phyloP scores from a whole-genome alignment of 2,113 vertebrate species.

The Todiramphus saurophagus region DNA sequence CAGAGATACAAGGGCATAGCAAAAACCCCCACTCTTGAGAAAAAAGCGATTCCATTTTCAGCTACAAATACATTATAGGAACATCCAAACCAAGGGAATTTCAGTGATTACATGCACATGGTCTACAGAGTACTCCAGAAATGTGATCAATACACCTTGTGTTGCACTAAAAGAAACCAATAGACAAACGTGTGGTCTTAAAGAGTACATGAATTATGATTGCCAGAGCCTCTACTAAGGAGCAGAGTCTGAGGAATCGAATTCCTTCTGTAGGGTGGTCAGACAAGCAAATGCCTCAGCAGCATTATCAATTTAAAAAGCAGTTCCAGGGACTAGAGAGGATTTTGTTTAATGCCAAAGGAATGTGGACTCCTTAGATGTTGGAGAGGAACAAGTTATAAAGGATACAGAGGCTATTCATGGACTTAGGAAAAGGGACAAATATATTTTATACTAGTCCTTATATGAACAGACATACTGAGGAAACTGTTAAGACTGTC shows the following conservation, averaged over 20 bases:
- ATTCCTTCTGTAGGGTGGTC: constrained; percentile 13
- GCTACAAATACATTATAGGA: background rate
- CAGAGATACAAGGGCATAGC: background rate
- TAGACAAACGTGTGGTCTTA: background rate
- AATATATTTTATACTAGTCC: background rate
- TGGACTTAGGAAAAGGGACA: background rate
- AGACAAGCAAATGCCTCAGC: background rate
- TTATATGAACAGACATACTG: background rate
- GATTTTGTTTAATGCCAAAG: constrained; percentile 45
- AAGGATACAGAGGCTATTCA: background rate
- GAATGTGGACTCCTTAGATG: constrained; percentile 42
- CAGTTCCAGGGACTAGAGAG: background rate
- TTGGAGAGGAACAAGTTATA: background rate
- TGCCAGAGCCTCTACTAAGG: background rate
- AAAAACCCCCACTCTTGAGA: background rate
- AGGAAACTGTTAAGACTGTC: background rate
- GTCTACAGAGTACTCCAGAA: background rate
- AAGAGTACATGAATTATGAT: background rate
- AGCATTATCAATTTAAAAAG: constrained; percentile 28
- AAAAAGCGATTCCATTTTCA: background rate
- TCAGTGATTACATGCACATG: too few species aligned
- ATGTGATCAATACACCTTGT: background rate
- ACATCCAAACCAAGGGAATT: background rate
- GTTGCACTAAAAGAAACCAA: background rate
- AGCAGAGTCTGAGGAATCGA: background rate